Percentiles rank a stretch among this genome's conserved stretches.
These are phyloP conservation scores for Sebastes matsubarae DNA, from an alignment of 2,797 vertebrate species.

Conservation along the genomic window DNA sequence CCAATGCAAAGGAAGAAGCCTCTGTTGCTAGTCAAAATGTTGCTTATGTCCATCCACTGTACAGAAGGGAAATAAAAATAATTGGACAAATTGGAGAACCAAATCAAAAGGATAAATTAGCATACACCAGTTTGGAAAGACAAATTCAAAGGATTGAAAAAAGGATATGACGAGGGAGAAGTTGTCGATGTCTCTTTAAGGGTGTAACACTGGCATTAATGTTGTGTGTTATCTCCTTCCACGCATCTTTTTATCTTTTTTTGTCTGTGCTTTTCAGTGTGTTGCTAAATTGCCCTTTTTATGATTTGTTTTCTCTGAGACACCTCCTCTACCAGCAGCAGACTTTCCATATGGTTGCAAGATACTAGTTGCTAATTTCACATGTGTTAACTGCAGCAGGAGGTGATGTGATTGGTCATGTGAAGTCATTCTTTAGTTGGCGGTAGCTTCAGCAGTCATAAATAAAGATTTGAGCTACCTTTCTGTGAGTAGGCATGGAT, in stretches of 20 bases:
- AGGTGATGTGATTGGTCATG: background rate
- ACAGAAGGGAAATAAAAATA: background rate
- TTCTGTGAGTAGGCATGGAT: background rate
- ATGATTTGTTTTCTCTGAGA: background rate
- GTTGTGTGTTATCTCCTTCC: constrained; percentile 6
- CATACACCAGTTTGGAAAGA: background rate
- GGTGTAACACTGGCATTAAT: background rate
- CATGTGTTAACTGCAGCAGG: background rate
- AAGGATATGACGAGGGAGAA: background rate
- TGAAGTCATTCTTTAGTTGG: constrained; percentile 3
- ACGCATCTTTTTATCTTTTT: background rate
- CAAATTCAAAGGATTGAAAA: background rate
- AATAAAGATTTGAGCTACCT: background rate
- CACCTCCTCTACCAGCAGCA: background rate
- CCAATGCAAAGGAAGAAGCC: background rate
- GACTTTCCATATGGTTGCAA: background rate
- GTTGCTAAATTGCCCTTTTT: background rate
- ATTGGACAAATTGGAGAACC: background rate
- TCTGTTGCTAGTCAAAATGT: background rate
- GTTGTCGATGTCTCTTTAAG: background rate
- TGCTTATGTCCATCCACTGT: background rate
- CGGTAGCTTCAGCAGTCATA: background rate
- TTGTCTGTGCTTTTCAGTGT: background rate
- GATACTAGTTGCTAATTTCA: background rate
- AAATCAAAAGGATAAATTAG: background rate